Conservation (phyloP, 2,797 vertebrate species). For the Sebastes dallii region DNA sequence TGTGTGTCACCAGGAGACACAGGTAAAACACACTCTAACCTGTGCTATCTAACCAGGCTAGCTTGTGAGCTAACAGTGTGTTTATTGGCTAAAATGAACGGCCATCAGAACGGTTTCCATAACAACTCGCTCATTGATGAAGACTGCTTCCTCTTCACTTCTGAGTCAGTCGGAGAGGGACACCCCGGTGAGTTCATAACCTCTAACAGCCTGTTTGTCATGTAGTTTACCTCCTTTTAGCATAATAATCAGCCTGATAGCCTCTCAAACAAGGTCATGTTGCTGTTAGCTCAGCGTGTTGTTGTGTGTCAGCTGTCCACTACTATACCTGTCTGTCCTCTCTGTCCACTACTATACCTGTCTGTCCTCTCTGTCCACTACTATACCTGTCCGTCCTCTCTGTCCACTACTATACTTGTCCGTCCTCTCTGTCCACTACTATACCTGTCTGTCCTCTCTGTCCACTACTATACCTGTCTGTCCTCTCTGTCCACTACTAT, state of each 20-base stretch:
- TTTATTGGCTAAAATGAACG: slow-evolving; percentile 84
- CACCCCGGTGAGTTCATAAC: slow-evolving; percentile 88
- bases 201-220: rapidly evolving
- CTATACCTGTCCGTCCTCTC: no score
- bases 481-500: no score
- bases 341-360: no score
- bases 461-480: no score
- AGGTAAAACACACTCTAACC: background rate
- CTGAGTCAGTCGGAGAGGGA: slow-evolving; percentile 95
- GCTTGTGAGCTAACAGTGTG: slow-evolving; percentile 30
- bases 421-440: no score
- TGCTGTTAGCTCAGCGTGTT: slow-evolving; percentile 1
- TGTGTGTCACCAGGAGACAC: background rate
- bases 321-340: no score
- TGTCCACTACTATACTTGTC: no score
- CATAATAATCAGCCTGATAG: slow-evolving; percentile 12
- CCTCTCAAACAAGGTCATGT: slow-evolving; percentile 41
- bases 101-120: slow-evolving; percentile 86
- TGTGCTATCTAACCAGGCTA: slow-evolving; percentile 14
- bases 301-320: slow-evolving; percentile 4
- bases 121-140: slow-evolving; percentile 85
- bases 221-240: no score
- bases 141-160: slow-evolving; percentile 94
- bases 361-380: no score
- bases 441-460: no score